These are phyloP conservation scores for Alethe castanea DNA, from an alignment of 2,113 vertebrate genomes.

Conservation along the genomic window DNA sequence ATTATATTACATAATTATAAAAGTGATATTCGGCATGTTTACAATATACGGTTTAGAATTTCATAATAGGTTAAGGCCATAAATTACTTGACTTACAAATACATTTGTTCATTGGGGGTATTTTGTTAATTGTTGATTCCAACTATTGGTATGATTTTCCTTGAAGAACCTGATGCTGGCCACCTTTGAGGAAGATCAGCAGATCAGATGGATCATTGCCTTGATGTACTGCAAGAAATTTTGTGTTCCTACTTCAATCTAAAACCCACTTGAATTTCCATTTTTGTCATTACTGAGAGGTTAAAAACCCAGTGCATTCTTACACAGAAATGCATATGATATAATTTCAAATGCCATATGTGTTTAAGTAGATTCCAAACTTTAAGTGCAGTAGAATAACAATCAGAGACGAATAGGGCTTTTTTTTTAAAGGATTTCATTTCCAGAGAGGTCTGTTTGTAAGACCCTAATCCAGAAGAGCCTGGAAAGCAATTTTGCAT, in stretches of 20 bases:
- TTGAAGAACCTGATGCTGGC: neutral
- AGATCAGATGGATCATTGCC: neutral
- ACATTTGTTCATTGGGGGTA: accelerated
- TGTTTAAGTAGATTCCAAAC: neutral
- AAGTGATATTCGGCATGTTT: neutral
- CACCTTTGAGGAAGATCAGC: neutral
- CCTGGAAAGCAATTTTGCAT: slow-evolving; percentile 4
- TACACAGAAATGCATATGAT: neutral
- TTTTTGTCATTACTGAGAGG: neutral
- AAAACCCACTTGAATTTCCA: neutral
- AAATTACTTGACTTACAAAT: neutral
- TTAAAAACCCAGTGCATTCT: neutral
- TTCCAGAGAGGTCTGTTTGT: slow-evolving; percentile 6
- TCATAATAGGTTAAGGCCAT: neutral
- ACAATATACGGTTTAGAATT: neutral
- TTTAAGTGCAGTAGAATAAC: neutral
- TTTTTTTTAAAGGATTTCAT: neutral
- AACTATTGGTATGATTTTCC: neutral
- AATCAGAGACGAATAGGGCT: neutral
- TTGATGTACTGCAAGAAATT: neutral
- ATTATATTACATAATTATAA: neutral
- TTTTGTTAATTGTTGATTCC: neutral
- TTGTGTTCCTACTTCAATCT: neutral
- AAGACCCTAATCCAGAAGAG: slow-evolving; percentile 17
- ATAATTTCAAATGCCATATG: neutral